Conservation (phyloP, 2,113 vertebrate genomes). For the Bos indicus region DNA sequence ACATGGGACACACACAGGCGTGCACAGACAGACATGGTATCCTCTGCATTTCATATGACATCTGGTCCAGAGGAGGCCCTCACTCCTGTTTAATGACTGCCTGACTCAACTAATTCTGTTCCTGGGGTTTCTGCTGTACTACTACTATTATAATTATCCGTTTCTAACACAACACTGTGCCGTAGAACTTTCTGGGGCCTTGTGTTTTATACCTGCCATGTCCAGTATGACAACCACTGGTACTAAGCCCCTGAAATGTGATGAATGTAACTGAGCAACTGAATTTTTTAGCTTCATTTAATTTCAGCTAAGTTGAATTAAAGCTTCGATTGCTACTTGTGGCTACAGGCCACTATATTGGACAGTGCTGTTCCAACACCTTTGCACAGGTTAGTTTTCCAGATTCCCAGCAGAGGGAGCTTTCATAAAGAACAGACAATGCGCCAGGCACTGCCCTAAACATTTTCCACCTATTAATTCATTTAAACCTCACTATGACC, state of each 20-base stretch:
- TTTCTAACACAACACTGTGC: not conserved
- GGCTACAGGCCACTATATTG: not conserved
- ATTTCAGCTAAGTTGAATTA: not conserved
- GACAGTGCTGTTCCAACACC: not conserved
- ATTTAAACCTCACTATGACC: not conserved
- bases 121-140: not conserved
- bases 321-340: not conserved
- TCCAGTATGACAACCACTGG: not conserved
- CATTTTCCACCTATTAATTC: not conserved
- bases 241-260: not conserved
- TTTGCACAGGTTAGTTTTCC: not conserved
- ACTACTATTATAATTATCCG: not conserved
- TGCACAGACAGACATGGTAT: no score
- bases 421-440: not conserved
- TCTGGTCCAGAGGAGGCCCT: not conserved
- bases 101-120: not conserved
- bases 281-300: not conserved
- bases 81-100: not conserved
- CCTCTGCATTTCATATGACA: not conserved
- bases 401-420: not conserved
- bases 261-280: not conserved
- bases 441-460: not conserved
- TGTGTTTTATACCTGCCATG: not conserved
- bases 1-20: not conserved
- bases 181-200: not conserved